phyloP scores from a whole-genome alignment of 2,888 invertebrate species.

The Linnaemya tessellans region DNA sequence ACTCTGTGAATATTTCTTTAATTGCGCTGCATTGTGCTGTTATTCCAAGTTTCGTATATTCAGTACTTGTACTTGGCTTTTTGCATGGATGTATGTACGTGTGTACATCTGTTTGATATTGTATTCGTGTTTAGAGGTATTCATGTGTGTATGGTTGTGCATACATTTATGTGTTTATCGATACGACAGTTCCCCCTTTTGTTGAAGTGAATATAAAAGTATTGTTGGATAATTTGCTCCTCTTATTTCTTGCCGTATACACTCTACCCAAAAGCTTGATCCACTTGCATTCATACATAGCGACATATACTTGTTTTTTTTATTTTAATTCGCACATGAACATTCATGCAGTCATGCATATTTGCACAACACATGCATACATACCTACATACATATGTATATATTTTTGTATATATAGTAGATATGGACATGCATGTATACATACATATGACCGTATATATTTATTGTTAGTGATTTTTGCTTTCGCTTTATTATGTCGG shows the following conservation, averaged over 20 bases:
- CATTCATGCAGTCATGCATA: neutral
- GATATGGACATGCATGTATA: conserved; percentile 22
- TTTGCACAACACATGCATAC: neutral
- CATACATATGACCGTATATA: neutral
- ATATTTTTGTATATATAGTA: no score
- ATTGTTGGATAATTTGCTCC: conserved; percentile 32
- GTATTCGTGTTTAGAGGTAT: conserved; percentile 2
- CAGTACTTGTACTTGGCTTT: conserved; percentile 38
- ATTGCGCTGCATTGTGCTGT: conserved; percentile 72
- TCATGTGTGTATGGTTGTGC: neutral
- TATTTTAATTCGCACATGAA: conserved; percentile 29
- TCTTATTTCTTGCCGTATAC: conserved; percentile 39
- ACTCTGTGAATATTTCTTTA: conserved; percentile 74
- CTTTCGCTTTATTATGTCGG: conserved; percentile 56
- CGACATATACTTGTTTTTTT: conserved; percentile 47
- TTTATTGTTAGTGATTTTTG: neutral
- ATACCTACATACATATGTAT: neutral
- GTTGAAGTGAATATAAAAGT: neutral
- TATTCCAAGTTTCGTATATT: conserved; percentile 40
- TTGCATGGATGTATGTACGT: neutral
- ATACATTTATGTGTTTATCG: neutral
- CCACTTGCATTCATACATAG: no score
- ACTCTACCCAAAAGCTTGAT: conserved; percentile 55
- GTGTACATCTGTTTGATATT: conserved; percentile 6
- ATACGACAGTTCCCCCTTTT: conserved; percentile 50